Percentiles rank a stretch among this genome's conserved stretches.
Conservation (phyloP, 2,797 vertebrate genomes). For the Hemibagrus guttatus region DNA sequence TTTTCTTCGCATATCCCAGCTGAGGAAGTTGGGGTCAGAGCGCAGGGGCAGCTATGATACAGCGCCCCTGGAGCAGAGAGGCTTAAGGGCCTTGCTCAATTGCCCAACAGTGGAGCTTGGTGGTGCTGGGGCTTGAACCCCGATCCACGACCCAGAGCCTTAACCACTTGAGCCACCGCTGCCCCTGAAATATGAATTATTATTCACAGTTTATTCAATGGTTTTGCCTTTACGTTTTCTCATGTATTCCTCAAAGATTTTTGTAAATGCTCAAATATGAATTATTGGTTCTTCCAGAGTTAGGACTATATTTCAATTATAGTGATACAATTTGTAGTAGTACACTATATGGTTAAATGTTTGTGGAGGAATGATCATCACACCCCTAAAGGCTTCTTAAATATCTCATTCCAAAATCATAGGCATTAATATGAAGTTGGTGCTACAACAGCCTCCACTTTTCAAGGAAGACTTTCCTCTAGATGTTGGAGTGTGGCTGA, state of each 20-base stretch:
- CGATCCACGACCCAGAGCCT: too few relatives aligned
- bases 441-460: not conserved
- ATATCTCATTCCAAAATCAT: not conserved
- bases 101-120: too few relatives aligned
- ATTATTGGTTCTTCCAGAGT: not conserved
- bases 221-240: not conserved
- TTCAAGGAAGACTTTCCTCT: not conserved
- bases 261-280: not conserved
- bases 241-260: not conserved
- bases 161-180: too few relatives aligned
- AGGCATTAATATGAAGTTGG: not conserved
- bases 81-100: too few relatives aligned
- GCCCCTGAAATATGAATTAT: too few relatives aligned
- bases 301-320: not conserved
- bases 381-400: not conserved
- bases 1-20: too few relatives aligned
- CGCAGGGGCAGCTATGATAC: too few relatives aligned
- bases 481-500: not conserved
- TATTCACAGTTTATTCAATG: too few relatives aligned
- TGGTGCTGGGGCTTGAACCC: too few relatives aligned
- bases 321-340: not conserved
- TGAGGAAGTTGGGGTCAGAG: too few relatives aligned
- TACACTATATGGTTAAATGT: not conserved
- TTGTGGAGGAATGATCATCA: not conserved
- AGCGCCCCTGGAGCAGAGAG: too few relatives aligned